These are phyloP conservation scores for Glaucomys volans DNA, from an alignment of 2,113 vertebrate genomes.

Conservation along the genomic window DNA sequence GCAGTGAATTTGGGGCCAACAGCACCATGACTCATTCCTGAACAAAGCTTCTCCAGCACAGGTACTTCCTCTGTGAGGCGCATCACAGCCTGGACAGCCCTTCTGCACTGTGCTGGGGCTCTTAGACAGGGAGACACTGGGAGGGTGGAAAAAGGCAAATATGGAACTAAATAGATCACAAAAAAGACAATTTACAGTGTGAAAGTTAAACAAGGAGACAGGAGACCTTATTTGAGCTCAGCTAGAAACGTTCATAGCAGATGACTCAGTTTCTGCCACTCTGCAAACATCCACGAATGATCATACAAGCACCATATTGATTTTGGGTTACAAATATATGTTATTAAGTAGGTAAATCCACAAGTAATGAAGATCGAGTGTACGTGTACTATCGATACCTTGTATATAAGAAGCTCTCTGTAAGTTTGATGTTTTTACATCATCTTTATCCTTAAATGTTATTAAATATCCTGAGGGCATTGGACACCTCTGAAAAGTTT, in stretches of 20 bases:
- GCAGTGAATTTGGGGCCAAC: background rate
- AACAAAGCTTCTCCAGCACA: background rate
- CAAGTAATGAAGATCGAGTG: background rate
- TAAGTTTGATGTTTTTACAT: background rate
- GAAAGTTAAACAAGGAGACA: background rate
- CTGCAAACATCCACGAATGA: background rate
- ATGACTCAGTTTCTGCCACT: background rate
- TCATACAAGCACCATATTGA: background rate
- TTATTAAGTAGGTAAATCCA: background rate
- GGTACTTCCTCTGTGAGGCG: background rate
- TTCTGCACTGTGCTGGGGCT: background rate
- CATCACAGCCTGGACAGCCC: background rate
- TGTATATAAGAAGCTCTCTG: background rate
- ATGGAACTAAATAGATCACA: background rate
- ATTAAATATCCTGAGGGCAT: background rate
- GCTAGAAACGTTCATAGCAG: background rate
- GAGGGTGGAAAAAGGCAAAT: background rate
- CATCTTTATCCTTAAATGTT: background rate
- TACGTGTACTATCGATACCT: background rate
- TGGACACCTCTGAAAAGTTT: background rate
- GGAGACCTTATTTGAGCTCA: background rate
- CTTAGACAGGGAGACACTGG: background rate
- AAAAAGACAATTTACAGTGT: background rate
- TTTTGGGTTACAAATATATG: background rate
- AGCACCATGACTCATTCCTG: background rate